Evolutionary conservation across 2,888 invertebrate genomes (phyloP), one percentile per base, ranked within the genome.

Genomic region (Balanococcus diminutus): DNA sequence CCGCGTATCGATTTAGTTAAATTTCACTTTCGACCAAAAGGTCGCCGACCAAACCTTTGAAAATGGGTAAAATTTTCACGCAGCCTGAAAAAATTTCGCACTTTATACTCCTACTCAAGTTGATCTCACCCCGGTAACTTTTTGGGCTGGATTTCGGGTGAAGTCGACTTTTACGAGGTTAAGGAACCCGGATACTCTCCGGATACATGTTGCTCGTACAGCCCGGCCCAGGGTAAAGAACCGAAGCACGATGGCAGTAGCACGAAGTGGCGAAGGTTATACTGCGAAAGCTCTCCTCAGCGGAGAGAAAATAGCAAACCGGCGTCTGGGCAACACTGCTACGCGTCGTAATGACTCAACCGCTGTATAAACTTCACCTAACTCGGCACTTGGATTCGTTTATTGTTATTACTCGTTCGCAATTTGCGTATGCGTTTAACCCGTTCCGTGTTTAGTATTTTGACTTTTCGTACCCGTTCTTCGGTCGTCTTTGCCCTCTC

Each of bases 361-460:
- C 9, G 51, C 51, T 3, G 67, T 67, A 25, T 28, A 72, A n/a
- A 75, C 32, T 75, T 75, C 32, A 32, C 75, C 75, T 36, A 75
- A 75, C 75, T 75, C 75, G 61, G 75, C 75, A 75, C 75, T 75
- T n/a, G 28, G 32, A 75, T 67, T 75, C 75, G 28, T 75, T 75
- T 75, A 75, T 75, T 75, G 75, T 75, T 75, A 75, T 75, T 75
- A 19, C 75, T 75, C 75, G 75, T 75, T 36, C 32, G 75, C 32
- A 75, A 32, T 75, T 75, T 75, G n/a, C 75, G 75, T 75, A 75
- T 75, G 75, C 32, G 31, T 75, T 51, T 75, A 75, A 75, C 75
- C 75, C 75, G 75, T 75, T 32, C 75, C 25, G 61, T 67, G 28
- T 51, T n/a, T n/a, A n/a, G n/a, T 28, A 67, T 67, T 67, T 67